Conservation (phyloP, 2,888 invertebrate species). For the Entomobrya proxima region DNA sequence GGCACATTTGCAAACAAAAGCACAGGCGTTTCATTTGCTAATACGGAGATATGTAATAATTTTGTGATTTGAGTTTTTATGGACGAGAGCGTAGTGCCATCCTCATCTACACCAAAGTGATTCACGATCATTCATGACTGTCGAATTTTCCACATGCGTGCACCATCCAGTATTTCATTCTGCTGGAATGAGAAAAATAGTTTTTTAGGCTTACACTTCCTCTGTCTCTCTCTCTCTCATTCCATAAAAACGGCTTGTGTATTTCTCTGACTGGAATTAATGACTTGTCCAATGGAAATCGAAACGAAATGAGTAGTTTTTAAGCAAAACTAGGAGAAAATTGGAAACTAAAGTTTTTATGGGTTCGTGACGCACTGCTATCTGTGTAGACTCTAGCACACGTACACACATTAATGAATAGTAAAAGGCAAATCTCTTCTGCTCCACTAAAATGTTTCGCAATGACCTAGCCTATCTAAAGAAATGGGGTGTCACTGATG, state of each 20-base stretch:
- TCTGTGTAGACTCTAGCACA: background rate
- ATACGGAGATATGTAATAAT: no score
- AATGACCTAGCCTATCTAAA: background rate
- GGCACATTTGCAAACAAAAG: background rate
- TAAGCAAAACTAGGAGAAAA: background rate
- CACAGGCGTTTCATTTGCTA: no score
- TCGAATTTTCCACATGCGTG: conserved; percentile 37
- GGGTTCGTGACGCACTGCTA: background rate
- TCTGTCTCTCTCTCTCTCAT: background rate
- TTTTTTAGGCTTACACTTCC: background rate
- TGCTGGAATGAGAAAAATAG: background rate
- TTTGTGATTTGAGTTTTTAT: no score
- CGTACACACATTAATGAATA: background rate
- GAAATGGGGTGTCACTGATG: background rate
- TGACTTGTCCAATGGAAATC: conserved; percentile 49
- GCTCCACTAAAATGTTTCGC: background rate
- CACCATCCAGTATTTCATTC: background rate
- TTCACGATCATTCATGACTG: conserved; percentile 21
- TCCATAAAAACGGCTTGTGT: background rate
- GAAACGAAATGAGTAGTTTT: conserved; percentile 36
- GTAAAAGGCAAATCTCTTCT: conserved; percentile 2
- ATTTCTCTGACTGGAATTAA: conserved; percentile 23
- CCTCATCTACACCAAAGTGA: no score
- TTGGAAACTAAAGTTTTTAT: conserved; percentile 11
- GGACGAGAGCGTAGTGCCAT: no score